Percentiles rank a stretch among this genome's conserved stretches.
phyloP scores from a whole-genome alignment of 2,113 vertebrate genomes.

The Aptenodytes patagonicus region DNA sequence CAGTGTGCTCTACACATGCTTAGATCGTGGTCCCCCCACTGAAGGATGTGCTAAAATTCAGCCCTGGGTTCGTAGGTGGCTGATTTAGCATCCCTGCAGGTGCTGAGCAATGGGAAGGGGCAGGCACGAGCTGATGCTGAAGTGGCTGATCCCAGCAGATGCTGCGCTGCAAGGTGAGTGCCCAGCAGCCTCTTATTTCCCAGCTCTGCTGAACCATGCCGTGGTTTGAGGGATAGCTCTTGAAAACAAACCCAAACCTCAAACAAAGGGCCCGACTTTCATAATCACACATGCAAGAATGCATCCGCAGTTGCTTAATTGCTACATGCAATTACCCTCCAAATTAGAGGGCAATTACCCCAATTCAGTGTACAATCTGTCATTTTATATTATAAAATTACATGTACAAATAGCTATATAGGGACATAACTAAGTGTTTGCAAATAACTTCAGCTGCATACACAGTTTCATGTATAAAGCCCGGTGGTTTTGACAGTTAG shows the following conservation, averaged over 20 bases:
- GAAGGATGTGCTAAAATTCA: background rate
- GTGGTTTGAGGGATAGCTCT: background rate
- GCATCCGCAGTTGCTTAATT: slow-evolving; percentile 67
- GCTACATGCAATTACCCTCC: slow-evolving; percentile 63
- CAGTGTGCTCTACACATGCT: background rate
- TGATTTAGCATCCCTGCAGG: background rate
- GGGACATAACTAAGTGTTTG: slow-evolving; percentile 62
- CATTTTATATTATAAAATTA: slow-evolving; percentile 57
- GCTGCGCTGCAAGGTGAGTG: background rate
- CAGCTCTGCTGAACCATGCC: background rate
- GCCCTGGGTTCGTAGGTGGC: background rate
- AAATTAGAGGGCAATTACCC: slow-evolving; percentile 70
- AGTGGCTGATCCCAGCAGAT: background rate
- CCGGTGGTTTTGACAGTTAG: slow-evolving; percentile 63
- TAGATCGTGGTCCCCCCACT: fast-evolving
- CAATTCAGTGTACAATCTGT: slow-evolving; percentile 58
- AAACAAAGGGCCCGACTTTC: slow-evolving; percentile 52
- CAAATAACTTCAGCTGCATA: slow-evolving; percentile 62
- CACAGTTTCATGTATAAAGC: slow-evolving; percentile 47
- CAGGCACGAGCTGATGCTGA: fast-evolving
- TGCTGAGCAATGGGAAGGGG: background rate
- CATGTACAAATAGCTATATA: slow-evolving; percentile 61
- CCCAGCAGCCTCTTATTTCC: background rate
- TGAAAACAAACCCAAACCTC: slow-evolving; percentile 50
- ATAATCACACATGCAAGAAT: slow-evolving; percentile 56